Evolutionary conservation across 2,797 vertebrate species (phyloP).

Genomic region (Danio kyathit): DNA sequence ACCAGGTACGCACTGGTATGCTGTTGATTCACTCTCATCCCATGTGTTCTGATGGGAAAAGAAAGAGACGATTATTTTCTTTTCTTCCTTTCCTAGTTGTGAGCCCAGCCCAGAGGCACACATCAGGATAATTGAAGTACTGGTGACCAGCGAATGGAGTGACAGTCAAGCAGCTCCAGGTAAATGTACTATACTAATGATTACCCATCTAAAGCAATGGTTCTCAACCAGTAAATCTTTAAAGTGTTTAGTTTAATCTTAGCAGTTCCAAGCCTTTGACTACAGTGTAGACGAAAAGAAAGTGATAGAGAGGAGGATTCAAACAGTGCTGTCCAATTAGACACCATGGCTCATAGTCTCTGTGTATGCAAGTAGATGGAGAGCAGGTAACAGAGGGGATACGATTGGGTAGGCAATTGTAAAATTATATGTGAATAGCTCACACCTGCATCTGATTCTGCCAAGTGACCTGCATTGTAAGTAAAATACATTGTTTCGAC

Average conservation of each 20-base stretch:
- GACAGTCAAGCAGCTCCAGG: conserved; percentile 93
- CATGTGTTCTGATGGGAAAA: background rate
- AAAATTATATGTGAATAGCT: background rate
- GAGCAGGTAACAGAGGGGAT: background rate
- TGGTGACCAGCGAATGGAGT: conserved; percentile 92
- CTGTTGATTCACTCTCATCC: background rate
- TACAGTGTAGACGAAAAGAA: background rate
- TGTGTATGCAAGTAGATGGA: background rate
- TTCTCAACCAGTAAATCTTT: background rate
- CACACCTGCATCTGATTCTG: background rate
- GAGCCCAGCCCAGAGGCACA: conserved; percentile 90
- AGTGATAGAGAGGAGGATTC: background rate
- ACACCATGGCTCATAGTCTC: background rate
- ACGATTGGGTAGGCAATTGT: background rate
- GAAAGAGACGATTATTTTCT: background rate
- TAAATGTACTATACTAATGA: conserved; percentile 63
- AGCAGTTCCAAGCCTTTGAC: background rate
- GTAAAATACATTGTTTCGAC: too few relatives aligned
- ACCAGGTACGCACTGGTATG: conserved; percentile 78
- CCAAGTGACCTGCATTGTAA: background rate
- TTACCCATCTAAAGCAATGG: background rate
- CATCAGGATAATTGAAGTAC: conserved; percentile 89
- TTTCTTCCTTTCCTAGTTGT: conserved; percentile 77
- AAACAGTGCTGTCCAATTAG: background rate
- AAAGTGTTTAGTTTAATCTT: background rate